These are phyloP conservation scores for Watsonalla binaria DNA, from an alignment of 2,888 invertebrate genomes.

Conservation along the genomic window DNA sequence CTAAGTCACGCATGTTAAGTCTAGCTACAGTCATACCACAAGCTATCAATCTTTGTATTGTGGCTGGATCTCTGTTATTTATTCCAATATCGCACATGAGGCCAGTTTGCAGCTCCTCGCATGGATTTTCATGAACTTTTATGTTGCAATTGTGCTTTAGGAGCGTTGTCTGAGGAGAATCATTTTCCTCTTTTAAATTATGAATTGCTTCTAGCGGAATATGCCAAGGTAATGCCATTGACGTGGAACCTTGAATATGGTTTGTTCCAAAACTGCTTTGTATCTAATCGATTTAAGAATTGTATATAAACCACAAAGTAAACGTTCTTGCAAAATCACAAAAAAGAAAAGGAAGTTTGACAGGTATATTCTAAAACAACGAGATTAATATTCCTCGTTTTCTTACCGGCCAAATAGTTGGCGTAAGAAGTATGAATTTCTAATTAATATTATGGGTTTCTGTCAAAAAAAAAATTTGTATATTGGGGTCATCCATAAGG, in stretches of 20 bases:
- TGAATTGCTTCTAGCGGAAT: conserved; percentile 56
- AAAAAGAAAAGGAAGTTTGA: neutral
- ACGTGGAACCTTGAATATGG: neutral
- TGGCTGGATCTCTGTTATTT: conserved; percentile 53
- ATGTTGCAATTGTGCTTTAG: conserved; percentile 59
- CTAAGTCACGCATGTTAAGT: conserved; percentile 61
- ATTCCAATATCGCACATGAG: conserved; percentile 68
- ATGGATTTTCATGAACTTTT: conserved; percentile 53
- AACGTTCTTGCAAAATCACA: too few relatives aligned
- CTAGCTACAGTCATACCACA: conserved; percentile 70
- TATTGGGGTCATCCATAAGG: too few relatives aligned
- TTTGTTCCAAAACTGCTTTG: neutral
- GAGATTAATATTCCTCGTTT: too few relatives aligned
- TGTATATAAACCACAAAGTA: too few relatives aligned
- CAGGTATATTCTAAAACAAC: neutral
- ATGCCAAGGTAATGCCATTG: conserved; percentile 70
- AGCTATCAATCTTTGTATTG: conserved; percentile 65
- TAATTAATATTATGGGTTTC: too few relatives aligned
- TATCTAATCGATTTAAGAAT: neutral
- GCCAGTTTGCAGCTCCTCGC: conserved; percentile 65
- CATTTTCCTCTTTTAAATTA: conserved; percentile 26
- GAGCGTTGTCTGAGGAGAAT: conserved; percentile 36
- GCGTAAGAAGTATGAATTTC: too few relatives aligned
- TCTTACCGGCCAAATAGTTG: too few relatives aligned
- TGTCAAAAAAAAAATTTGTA: too few relatives aligned